Evolutionary conservation across 2,113 vertebrate genomes (phyloP).

Genomic region (Mus pahari): DNA sequence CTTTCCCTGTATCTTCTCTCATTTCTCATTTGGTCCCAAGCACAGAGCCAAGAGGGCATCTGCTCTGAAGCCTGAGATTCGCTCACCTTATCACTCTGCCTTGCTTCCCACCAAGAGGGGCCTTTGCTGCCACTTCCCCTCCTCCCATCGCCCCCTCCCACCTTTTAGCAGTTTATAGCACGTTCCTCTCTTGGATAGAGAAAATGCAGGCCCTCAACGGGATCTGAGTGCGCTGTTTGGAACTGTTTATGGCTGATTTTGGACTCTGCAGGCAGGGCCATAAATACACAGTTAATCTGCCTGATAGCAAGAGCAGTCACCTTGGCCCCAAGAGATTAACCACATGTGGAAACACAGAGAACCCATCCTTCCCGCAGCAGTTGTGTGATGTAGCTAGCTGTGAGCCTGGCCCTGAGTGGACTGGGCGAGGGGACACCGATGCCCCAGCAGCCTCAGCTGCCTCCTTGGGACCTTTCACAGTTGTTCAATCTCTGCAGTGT

Average conservation of each 20-base stretch:
- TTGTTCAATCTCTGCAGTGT: neutral
- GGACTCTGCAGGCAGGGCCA: slow-evolving; percentile 55
- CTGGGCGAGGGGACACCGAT: neutral
- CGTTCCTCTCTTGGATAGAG: slow-evolving; percentile 78
- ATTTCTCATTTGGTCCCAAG: slow-evolving; percentile 85
- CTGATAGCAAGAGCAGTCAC: slow-evolving; percentile 52
- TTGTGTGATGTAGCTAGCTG: neutral
- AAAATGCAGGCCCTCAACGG: slow-evolving; percentile 76
- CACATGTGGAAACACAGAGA: slow-evolving; percentile 56
- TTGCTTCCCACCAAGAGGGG: slow-evolving; percentile 69
- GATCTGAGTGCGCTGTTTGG: slow-evolving; percentile 75
- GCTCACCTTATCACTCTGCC: slow-evolving; percentile 79
- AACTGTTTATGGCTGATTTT: slow-evolving; percentile 82
- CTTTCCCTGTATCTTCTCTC: slow-evolving; percentile 80
- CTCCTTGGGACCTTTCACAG: neutral
- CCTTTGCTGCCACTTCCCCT: neutral
- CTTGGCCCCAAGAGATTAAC: slow-evolving; percentile 66
- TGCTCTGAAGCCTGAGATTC: slow-evolving; percentile 74
- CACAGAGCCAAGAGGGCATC: slow-evolving; percentile 82
- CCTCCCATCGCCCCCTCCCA: neutral
- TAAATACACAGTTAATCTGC: slow-evolving; percentile 78
- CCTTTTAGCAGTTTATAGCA: slow-evolving; percentile 75
- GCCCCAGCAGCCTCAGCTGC: neutral
- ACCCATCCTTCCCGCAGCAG: slow-evolving; percentile 45
- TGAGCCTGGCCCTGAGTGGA: neutral